phyloP scores from a whole-genome alignment of 2,113 vertebrate species.

The Macquaria ambigua region DNA sequence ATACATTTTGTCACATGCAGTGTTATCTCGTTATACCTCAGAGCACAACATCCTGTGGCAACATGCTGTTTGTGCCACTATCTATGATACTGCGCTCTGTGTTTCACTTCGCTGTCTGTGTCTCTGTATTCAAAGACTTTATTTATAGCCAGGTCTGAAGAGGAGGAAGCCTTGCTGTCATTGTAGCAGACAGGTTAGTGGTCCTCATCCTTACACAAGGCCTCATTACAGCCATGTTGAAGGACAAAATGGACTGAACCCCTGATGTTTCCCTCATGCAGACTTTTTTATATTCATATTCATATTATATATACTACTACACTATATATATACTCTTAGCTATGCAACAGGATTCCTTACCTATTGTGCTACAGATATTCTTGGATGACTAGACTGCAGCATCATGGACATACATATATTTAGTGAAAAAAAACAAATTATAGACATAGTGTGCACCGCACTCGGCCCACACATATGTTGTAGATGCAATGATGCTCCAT shows the following conservation, averaged over 20 bases:
- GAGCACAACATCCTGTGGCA: constrained; percentile 39
- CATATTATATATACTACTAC: too few species aligned
- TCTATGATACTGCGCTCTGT: constrained; percentile 2
- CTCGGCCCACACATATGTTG: constrained; percentile 29
- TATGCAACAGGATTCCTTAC: constrained; percentile 56
- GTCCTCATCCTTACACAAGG: constrained; percentile 34
- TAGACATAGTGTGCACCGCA: constrained; percentile 9
- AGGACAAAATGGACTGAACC: constrained; percentile 35
- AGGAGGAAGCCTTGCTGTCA: constrained; percentile 51
- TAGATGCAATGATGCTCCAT: constrained; percentile 39
- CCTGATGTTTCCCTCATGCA: constrained; percentile 10
- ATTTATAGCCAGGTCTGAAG: constrained; percentile 56
- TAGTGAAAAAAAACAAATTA: constrained; percentile 23
- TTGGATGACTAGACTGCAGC: constrained; percentile 28
- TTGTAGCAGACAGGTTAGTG: constrained; percentile 43
- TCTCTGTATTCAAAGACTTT: constrained; percentile 35
- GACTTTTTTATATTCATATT: not conserved
- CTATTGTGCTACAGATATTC: constrained; percentile 31
- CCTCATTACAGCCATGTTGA: constrained; percentile 52
- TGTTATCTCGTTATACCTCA: constrained; percentile 45
- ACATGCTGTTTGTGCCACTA: constrained; percentile 29
- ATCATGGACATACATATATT: not conserved
- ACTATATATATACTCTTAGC: constrained; percentile 4
- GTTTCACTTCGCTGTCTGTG: constrained; percentile 15
- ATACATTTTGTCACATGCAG: constrained; percentile 41